Evolutionary conservation across 1,140 invertebrate genomes (phyloP), one percentile per base, ranked within the genome.

Genomic region (Aphelenchoides besseyi): DNA sequence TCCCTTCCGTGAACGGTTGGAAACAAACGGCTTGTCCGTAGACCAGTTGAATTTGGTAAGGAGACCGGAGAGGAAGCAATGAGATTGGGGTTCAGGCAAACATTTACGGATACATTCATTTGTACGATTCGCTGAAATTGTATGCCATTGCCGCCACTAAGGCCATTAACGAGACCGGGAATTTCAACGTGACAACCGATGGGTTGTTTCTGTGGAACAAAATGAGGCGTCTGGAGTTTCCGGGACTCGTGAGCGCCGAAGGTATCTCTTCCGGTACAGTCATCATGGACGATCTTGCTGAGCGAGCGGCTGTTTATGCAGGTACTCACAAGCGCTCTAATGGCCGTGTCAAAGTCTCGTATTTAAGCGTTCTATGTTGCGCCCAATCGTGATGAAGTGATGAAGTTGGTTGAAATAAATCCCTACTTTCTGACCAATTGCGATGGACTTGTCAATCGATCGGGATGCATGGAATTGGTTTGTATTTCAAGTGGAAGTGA

Each of bases 321-420:
- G 74, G 74, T 76, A 28, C 28, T 23, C 32, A 37, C 33, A 69
- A 57, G 48, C 53, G 23, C 23, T n/a, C 1, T 54, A 55, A 59
- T 75, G 64, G 75, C 55, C 28, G 75, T n/a, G 52, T 57, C 9
- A 59, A 74, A 57, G 23, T 71, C 5, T 74, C 2, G 37, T 75
- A 29, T 72, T 80, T 71, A 36, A 78, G 79, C 81, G 2, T 83
- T 83, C 61, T 83, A 78, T 61, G 74, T 84, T 5, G 61, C 72
- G 0, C 82, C 81, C 0, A 84, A 82, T 55, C 75, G 79, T 28
- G 82, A 83, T 52, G 81, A 76, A 8, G 77, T 84, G 8, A 72
- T 82, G 68, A 83, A 82, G 69, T 74, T 83, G 54, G 72, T 75
- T 52, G 82, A 79, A 53, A 81, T 83, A 75, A 76, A 82, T 28